Conservation (phyloP, 2,888 invertebrate genomes). For the Sphaerophoria rueppellii region DNA sequence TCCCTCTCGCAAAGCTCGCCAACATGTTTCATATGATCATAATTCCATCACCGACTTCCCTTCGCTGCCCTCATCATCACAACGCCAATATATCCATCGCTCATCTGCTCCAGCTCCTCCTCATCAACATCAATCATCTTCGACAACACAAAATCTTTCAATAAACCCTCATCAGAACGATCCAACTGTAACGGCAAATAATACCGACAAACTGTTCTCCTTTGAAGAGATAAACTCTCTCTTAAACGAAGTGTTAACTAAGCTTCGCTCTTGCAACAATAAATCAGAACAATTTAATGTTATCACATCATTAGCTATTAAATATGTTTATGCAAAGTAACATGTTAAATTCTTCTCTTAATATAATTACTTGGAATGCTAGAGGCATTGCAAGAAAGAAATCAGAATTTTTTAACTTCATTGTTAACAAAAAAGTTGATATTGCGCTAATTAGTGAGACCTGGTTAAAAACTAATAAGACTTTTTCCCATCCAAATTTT, state of each 20-base stretch:
- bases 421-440: slow-evolving; percentile 29
- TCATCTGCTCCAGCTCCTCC: neutral
- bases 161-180: neutral
- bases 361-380: slow-evolving; percentile 29
- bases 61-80: slow-evolving; percentile 1
- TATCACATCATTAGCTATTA: slow-evolving; percentile 19
- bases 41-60: slow-evolving; percentile 9
- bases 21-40: neutral
- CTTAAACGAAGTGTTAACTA: slow-evolving; percentile 16
- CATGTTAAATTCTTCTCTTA: slow-evolving; percentile 11
- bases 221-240: neutral
- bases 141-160: neutral
- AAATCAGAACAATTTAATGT: too few species aligned
- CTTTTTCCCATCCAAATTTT: slow-evolving; percentile 13
- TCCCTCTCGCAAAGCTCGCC: neutral
- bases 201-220: neutral
- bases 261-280: neutral
- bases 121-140: neutral
- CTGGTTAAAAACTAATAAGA: slow-evolving; percentile 3
- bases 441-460: slow-evolving; percentile 29
- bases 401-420: slow-evolving; percentile 26
- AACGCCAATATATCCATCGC: neutral
- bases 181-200: neutral
- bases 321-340: slow-evolving; percentile 19
- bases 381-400: slow-evolving; percentile 23